These are phyloP conservation scores for Biston betularia DNA, from an alignment of 2,888 invertebrate species.

Conservation along the genomic window DNA sequence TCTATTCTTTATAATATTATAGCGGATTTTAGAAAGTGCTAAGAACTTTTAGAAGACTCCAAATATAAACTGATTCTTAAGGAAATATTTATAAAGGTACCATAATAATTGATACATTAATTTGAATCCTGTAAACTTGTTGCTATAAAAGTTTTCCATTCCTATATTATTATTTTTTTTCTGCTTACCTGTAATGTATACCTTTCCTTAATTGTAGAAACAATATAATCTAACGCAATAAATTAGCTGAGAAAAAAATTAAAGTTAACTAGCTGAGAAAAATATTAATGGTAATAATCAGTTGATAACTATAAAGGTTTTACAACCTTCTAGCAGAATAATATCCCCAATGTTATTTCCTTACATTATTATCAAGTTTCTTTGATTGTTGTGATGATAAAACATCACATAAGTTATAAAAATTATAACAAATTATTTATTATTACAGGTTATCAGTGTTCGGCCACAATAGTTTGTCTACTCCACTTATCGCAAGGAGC, in stretches of 20 bases:
- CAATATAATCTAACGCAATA: background rate
- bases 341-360: constrained; percentile 37
- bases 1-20: background rate
- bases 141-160: background rate
- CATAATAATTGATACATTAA: background rate
- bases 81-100: constrained; percentile 3
- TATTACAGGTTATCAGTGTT: constrained; percentile 69
- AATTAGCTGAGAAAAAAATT: background rate
- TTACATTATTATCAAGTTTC: constrained; percentile 30
- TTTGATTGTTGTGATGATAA: constrained; percentile 6
- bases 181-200: background rate
- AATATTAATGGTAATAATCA: background rate
- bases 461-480: constrained; percentile 57
- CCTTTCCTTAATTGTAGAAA: background rate
- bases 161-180: background rate
- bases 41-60: background rate
- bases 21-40: background rate
- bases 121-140: background rate
- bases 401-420: constrained; percentile 3
- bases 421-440: constrained; percentile 2
- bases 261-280: background rate
- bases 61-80: background rate
- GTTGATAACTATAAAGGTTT: background rate
- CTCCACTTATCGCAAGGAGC: constrained; percentile 63
- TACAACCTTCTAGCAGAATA: constrained; percentile 28